Evolutionary conservation across 2,113 vertebrate genomes (phyloP).

Genomic region (Otus sunia): DNA sequence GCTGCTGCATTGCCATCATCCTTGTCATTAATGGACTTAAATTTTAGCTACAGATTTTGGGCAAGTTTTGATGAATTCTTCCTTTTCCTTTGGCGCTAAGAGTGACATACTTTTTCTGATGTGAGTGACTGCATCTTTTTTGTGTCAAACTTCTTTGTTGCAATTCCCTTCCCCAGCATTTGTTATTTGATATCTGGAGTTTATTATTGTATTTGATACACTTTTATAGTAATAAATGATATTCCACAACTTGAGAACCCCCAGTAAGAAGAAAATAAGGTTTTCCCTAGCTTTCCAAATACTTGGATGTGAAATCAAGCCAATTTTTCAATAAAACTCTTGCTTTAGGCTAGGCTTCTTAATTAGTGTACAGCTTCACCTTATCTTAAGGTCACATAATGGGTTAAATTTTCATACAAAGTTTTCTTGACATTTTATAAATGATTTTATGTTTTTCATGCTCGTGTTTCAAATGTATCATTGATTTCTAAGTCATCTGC

Average conservation of each 20-base stretch:
- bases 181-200: background rate
- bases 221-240: background rate
- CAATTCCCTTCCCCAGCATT: background rate
- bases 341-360: background rate
- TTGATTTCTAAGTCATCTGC: background rate
- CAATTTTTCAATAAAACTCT: background rate
- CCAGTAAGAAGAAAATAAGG: background rate
- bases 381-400: background rate
- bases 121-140: background rate
- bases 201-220: background rate
- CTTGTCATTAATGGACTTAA: background rate
- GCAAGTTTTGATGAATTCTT: background rate
- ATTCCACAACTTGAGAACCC: background rate
- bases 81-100: background rate
- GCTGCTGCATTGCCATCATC: background rate
- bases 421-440: background rate
- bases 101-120: background rate
- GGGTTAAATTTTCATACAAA: background rate
- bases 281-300: background rate
- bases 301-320: background rate
- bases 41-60: background rate
- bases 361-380: background rate
- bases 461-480: background rate
- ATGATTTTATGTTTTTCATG: background rate
- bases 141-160: background rate